Conservation (phyloP, 2,113 vertebrate genomes). For the Scolopax mira region DNA sequence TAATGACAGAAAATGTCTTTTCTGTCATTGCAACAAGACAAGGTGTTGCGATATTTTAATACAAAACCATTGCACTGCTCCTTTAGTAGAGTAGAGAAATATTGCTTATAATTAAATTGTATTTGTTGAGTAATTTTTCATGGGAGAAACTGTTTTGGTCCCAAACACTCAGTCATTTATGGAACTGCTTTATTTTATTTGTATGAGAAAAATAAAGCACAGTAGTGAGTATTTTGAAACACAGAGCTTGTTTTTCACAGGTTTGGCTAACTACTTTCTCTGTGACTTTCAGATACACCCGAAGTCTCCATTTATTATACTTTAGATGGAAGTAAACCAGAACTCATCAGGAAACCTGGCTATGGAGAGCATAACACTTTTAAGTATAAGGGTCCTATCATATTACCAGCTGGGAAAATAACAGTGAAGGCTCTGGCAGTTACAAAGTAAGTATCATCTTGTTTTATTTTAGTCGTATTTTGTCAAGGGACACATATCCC, state of each 20-base stretch:
- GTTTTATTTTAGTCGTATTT: not conserved
- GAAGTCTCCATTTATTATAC: constrained; percentile 87
- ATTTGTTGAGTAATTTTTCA: not conserved
- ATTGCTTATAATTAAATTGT: not conserved
- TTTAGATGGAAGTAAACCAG: constrained; percentile 88
- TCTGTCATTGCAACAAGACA: not conserved
- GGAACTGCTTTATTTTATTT: not conserved
- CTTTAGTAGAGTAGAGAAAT: not conserved
- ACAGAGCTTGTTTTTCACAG: not conserved
- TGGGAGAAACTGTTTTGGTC: not conserved
- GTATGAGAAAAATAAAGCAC: not conserved
- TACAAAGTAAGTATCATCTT: constrained; percentile 80
- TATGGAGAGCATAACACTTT: constrained; percentile 74
- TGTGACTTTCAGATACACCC: constrained; percentile 79
- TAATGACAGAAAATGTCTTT: not conserved
- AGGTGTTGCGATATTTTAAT: not conserved
- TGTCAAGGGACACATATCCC: not conserved
- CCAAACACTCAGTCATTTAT: not conserved
- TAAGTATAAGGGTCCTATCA: constrained; percentile 81
- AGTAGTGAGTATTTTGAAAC: not conserved
- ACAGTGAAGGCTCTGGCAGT: constrained; percentile 85
- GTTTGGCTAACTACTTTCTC: not conserved
- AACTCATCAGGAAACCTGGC: constrained; percentile 68
- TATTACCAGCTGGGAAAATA: constrained; percentile 85
- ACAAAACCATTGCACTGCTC: not conserved